Base-by-base conservation (phyloP, 2,113 vertebrate species). In the Danionella cerebrum region DNA sequence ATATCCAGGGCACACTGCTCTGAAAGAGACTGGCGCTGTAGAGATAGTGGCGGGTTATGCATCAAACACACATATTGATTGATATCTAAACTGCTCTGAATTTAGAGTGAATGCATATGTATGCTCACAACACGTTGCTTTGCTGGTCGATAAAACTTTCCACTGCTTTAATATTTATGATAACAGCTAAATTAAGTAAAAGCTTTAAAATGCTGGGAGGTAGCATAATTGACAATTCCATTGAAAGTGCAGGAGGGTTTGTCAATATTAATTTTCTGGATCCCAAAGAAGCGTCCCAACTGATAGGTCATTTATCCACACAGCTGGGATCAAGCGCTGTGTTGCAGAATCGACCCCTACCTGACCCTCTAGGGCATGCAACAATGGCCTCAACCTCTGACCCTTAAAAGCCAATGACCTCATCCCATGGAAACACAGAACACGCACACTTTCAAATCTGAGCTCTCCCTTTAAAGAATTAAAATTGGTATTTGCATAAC, bases 221-320 rank as follows among this genome's bases (percentile, higher is more conserved):
- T 80, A 80, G 80, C 85, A 83, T 69, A 71, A 82, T 88, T 86
- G 87, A 88, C 84, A 84, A 88, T 87, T 87, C 84, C 86, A 87
- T 78, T 83, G 82, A 86, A 87, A 87, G 87, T 83, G 81, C 85
- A 84, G 79, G 80, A 78, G 77, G 72, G 79, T 85, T 84, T 84
- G 88, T 89, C 87, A 86, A 89, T 90, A 89, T 88, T 85, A 80
- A 89, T 90, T 87, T 88, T 89, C 86, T 83, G 86, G 72, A 84
- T 84, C 79, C 85, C 82, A 89, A 89, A 87, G 82, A 85, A 83
- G 80, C 79, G 76, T 85, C 83, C 78, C 69, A 71, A 81, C 80
- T 81, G 75, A 77, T 84, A 73, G 86, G 84, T 85, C 85, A 86
- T 88, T 85, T 86, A 86, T 87, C 86, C 83, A 78, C 78, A 65